Evolutionary conservation across 2,888 invertebrate genomes (phyloP), one percentile per base, ranked within the genome.

Genomic region (Laothoe populi): DNA sequence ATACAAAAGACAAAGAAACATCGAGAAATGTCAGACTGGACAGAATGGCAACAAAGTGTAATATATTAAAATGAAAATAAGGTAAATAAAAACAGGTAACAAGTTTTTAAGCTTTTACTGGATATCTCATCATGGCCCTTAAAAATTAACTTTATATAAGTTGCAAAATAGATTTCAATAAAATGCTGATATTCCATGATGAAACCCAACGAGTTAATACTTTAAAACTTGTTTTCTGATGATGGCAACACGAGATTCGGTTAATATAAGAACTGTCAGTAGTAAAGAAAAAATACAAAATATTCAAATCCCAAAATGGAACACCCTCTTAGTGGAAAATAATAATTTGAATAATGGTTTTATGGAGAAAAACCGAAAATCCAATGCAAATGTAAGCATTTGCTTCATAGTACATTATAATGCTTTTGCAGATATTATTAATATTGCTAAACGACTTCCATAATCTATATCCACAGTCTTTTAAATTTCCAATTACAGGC

Each of bases 1-100:
- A 35, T 35, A 53, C 31, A 53, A 19, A 19, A 57, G 63, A 44
- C 31, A 57, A 58, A n/a, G n/a, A 62, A 64, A 53, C 49, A 44
- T 40, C 63, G 57, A 24, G 44, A 26, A 31, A 21, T 31, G 26
- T 21, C 24, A 24, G 23, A 48, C 48, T 24, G 45, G 21, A 46
- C 35, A 59, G 11, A 24, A 38, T 48, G 23, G 16, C 21, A 46
- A 46, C n/a, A 44, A 31, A 5, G 40, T 13, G 0, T 24, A n/a
- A 57, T 40, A 23, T 21, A 8, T 23, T 45, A n/a, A 38, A 59
- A 45, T 4, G 16, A 8, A 31, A 26, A 7, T 26, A 26, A 8
- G 4, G 13, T 26, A 49, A 26, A 2, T 31, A 8, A 5, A 7
- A 8, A 0, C 26, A 26, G 2, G 26, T 16, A 0, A 42, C 16